Percentiles rank a stretch among this genome's conserved stretches.
phyloP scores from a whole-genome alignment of 2,888 invertebrate species.

The Lysandra coridon region DNA sequence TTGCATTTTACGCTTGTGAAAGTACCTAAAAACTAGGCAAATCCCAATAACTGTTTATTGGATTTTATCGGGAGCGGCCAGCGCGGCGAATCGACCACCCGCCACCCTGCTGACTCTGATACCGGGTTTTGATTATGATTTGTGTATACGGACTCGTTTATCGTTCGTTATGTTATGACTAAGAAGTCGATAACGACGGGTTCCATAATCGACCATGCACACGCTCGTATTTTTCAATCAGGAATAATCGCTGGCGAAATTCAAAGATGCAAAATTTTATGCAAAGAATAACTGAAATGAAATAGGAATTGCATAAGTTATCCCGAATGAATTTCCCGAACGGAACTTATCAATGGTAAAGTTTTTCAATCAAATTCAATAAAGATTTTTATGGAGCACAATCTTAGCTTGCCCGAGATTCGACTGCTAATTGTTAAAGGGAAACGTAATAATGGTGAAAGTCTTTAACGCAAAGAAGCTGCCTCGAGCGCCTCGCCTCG shows the following conservation, averaged over 20 bases:
- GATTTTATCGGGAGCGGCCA: slow-evolving; percentile 72
- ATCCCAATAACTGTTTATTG: slow-evolving; percentile 58
- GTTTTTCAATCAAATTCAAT: slow-evolving; percentile 22
- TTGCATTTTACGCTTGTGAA: slow-evolving; percentile 34
- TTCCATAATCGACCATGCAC: background rate
- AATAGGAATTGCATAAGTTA: background rate
- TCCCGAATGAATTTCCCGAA: slow-evolving; percentile 3
- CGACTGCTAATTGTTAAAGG: slow-evolving; percentile 74
- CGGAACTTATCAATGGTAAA: slow-evolving; percentile 10
- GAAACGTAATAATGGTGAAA: slow-evolving; percentile 74
- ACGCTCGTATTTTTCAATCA: background rate
- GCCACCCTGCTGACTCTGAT: slow-evolving; percentile 66
- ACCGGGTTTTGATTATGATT: slow-evolving; percentile 53
- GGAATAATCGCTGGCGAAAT: background rate
- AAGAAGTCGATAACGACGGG: background rate
- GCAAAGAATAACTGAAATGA: background rate
- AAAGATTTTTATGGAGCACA: slow-evolving; percentile 43
- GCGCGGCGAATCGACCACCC: slow-evolving; percentile 55
- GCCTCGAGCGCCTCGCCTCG: slow-evolving; percentile 59
- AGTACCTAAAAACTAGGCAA: slow-evolving; percentile 45
- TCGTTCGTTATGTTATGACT: slow-evolving; percentile 24
- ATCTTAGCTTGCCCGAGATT: slow-evolving; percentile 63
- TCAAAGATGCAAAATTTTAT: background rate
- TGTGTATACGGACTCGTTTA: slow-evolving; percentile 5
- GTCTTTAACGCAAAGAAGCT: slow-evolving; percentile 73